These are phyloP conservation scores for Cisticola juncidis DNA, from an alignment of 2,113 vertebrate species.

Conservation along the genomic window DNA sequence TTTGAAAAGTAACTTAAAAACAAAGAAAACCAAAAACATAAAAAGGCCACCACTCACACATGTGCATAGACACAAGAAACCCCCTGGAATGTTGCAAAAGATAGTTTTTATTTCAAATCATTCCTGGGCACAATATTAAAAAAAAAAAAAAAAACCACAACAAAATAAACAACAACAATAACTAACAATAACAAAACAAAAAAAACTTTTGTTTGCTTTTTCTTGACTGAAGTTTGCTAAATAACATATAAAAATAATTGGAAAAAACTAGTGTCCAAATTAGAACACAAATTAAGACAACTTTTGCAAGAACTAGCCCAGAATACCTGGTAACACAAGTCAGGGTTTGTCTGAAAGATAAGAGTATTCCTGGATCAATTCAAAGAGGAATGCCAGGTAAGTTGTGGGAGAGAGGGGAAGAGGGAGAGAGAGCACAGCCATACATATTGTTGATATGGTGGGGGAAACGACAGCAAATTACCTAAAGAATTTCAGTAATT, in stretches of 20 bases:
- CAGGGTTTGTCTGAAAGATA: neutral
- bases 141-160: neutral
- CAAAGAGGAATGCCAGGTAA: neutral
- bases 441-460: neutral
- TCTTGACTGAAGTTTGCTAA: neutral
- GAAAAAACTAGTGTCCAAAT: neutral
- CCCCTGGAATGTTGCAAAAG: neutral
- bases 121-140: neutral
- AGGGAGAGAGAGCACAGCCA: neutral
- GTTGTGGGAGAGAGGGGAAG: neutral
- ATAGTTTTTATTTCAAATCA: neutral
- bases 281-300: neutral
- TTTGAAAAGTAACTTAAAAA: neutral
- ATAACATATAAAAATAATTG: neutral
- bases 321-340: neutral
- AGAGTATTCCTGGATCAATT: neutral
- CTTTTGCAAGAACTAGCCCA: neutral
- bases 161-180: neutral
- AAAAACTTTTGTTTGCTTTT: neutral
- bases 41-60: neutral
- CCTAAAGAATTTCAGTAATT: neutral
- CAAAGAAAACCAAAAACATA: neutral
- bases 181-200: neutral
- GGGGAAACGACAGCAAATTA: neutral
- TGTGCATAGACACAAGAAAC: fast-evolving